These are phyloP conservation scores for Scolopax mira DNA, from an alignment of 2,113 vertebrate species.

Conservation along the genomic window DNA sequence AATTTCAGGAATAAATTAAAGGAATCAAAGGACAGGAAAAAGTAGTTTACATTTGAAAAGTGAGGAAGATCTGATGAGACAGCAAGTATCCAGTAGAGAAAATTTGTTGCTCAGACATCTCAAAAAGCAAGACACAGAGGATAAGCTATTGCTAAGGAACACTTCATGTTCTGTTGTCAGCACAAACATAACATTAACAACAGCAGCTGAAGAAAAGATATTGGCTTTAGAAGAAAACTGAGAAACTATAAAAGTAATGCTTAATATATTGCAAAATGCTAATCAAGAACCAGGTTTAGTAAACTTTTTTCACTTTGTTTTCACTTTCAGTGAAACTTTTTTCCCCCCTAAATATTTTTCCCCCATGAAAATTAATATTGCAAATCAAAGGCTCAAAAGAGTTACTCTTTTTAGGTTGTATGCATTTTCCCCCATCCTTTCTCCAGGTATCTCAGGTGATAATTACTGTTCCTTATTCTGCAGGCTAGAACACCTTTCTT, in stretches of 20 bases:
- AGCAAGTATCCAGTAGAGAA: conserved; percentile 17
- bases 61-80: conserved; percentile 35
- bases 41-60: conserved; percentile 21
- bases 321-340: background rate
- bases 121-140: background rate
- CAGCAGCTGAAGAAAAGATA: background rate
- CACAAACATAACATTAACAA: background rate
- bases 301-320: background rate
- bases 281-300: background rate
- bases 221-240: background rate
- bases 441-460: background rate
- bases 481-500: background rate
- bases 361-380: background rate
- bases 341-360: background rate
- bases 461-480: background rate
- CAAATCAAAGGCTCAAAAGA: background rate
- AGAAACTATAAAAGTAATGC: background rate
- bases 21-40: background rate
- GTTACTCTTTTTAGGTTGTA: background rate
- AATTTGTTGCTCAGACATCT: background rate
- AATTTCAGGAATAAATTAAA: conserved; percentile 37
- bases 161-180: background rate
- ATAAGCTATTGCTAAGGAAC: background rate
- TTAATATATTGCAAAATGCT: background rate
- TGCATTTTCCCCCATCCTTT: background rate